phyloP scores from a whole-genome alignment of 2,113 vertebrate genomes.

The Nothocercus nigrocapillus region DNA sequence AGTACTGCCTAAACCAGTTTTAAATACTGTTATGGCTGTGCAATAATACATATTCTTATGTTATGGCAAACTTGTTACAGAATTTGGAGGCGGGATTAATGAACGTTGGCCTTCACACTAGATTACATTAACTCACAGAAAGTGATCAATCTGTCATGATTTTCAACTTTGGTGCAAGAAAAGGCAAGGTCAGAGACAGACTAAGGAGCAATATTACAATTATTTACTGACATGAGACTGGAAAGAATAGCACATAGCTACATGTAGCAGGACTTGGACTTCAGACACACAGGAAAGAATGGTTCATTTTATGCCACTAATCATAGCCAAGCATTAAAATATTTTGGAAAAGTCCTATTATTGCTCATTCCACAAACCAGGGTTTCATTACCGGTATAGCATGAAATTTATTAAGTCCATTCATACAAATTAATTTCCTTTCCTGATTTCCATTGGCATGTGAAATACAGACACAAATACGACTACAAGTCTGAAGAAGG shows the following conservation, averaged over 20 bases:
- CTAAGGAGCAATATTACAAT: slow-evolving; percentile 19
- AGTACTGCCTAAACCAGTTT: not conserved
- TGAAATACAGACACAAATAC: not conserved
- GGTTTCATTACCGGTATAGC: slow-evolving; percentile 54
- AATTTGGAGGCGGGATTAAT: slow-evolving; percentile 5
- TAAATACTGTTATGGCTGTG: slow-evolving; percentile 22
- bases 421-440: slow-evolving; percentile 52
- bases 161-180: slow-evolving; percentile 13
- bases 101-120: slow-evolving; percentile 15
- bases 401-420: slow-evolving; percentile 27
- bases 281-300: slow-evolving; percentile 47
- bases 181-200: slow-evolving; percentile 4
- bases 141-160: not conserved
- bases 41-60: not conserved
- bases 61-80: not conserved
- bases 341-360: slow-evolving; percentile 65
- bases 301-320: slow-evolving; percentile 58
- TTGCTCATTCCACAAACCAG: slow-evolving; percentile 45
- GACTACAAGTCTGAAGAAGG: not conserved
- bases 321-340: slow-evolving; percentile 62
- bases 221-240: slow-evolving; percentile 60
- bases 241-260: slow-evolving; percentile 53
- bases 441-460: slow-evolving; percentile 29
- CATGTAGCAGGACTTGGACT: slow-evolving; percentile 46
- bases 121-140: slow-evolving; percentile 29